Percentiles rank a stretch among this genome's conserved stretches.
These are phyloP conservation scores for Rattus norvegicus DNA, from an alignment of 2,113 vertebrate genomes.

Conservation along the genomic window DNA sequence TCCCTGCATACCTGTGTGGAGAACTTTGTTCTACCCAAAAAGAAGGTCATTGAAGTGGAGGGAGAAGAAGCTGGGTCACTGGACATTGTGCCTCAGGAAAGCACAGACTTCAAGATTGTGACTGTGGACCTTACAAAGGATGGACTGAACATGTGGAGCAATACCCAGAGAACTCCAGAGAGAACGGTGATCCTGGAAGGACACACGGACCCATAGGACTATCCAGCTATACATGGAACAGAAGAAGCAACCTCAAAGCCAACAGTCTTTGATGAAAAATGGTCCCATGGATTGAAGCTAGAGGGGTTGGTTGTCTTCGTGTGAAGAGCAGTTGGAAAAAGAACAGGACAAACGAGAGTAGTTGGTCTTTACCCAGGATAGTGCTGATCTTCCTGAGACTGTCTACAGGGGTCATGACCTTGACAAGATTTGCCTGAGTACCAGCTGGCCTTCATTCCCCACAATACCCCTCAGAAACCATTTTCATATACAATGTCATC, in stretches of 20 bases:
- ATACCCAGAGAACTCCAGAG: constrained; percentile 43
- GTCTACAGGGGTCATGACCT: constrained; percentile 23
- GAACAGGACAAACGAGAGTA: constrained; percentile 59
- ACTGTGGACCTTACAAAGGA: constrained; percentile 71
- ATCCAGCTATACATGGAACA: constrained; percentile 29
- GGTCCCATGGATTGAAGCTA: constrained; percentile 36
- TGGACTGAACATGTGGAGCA: constrained; percentile 41
- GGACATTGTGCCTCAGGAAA: constrained; percentile 46
- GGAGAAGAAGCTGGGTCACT: no score
- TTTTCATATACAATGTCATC: constrained; percentile 56
- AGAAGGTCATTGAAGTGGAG: no score
- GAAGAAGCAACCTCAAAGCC: constrained; percentile 52
- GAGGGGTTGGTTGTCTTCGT: constrained; percentile 57
- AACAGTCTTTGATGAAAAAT: constrained; percentile 38
- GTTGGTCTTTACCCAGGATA: constrained; percentile 22
- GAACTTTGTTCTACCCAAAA: neutral
- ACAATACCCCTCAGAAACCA: constrained; percentile 44
- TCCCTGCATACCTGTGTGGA: neutral
- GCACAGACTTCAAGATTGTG: constrained; percentile 58
- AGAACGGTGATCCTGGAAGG: constrained; percentile 50
- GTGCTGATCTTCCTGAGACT: neutral
- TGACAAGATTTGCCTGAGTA: constrained; percentile 32
- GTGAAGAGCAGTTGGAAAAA: constrained; percentile 44
- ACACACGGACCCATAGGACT: constrained; percentile 53
- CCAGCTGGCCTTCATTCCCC: constrained; percentile 51